phyloP scores from a whole-genome alignment of 2,797 vertebrate species.

The Streptopelia turtur region DNA sequence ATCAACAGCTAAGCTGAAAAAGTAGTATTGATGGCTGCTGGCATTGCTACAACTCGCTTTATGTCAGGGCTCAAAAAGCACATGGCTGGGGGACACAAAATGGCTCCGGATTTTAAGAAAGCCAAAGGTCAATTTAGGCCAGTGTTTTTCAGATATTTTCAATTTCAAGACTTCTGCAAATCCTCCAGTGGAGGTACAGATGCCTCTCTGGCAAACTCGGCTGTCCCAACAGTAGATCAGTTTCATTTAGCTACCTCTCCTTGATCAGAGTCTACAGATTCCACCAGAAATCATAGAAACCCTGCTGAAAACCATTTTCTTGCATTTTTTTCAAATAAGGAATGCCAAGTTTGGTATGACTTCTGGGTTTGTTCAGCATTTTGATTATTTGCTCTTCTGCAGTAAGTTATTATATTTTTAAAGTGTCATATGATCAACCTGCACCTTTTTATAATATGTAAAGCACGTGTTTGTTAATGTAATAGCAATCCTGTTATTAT shows the following conservation, averaged over 20 bases:
- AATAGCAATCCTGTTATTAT: not conserved
- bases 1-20: constrained; percentile 24
- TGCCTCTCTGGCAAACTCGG: not conserved
- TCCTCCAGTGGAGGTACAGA: not conserved
- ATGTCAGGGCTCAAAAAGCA: constrained; percentile 11
- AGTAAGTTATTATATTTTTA: not conserved
- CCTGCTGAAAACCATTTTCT: not conserved
- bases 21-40: constrained; percentile 26
- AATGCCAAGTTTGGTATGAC: not conserved
- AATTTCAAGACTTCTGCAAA: not conserved
- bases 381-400: not conserved
- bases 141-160: constrained; percentile 15
- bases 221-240: not conserved
- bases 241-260: not conserved
- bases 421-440: not conserved
- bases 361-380: not conserved
- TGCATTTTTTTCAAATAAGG: not conserved
- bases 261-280: not conserved
- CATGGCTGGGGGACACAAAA: not conserved
- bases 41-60: not conserved
- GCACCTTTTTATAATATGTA: not conserved
- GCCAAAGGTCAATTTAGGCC: constrained; percentile 41
- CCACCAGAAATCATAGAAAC: not conserved
- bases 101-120: constrained; percentile 31
- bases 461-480: not conserved